Percentiles rank a stretch among this genome's conserved stretches.
Evolutionary conservation across 2,797 vertebrate species (phyloP).

Genomic region (Chaetophractus vellerosus): DNA sequence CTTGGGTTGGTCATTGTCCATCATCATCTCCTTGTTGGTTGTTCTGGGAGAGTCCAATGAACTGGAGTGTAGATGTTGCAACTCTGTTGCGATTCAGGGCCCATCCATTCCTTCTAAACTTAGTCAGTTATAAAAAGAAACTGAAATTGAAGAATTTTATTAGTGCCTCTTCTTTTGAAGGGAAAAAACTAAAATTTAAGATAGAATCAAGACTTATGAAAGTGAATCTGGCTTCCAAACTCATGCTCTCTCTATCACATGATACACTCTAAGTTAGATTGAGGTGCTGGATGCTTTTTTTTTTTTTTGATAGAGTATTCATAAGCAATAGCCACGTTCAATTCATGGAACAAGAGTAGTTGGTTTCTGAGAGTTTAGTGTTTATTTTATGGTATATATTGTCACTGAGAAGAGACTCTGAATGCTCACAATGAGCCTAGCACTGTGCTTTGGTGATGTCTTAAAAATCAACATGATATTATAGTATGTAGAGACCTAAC

Average conservation of each 20-base stretch:
- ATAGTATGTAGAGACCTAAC: not conserved
- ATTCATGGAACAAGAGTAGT: not conserved
- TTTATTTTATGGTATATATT: not conserved
- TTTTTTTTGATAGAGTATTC: not conserved
- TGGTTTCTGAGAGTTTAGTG: constrained; percentile 5
- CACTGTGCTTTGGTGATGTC: not conserved
- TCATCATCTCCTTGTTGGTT: too few species aligned
- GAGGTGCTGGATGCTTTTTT: not conserved
- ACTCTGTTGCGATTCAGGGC: not conserved
- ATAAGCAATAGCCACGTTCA: not conserved
- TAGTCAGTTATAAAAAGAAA: not conserved
- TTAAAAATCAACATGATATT: constrained; percentile 51
- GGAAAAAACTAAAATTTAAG: constrained; percentile 12
- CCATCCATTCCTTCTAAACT: not conserved
- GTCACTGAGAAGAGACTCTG: constrained; percentile 14
- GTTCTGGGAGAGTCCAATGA: too few species aligned
- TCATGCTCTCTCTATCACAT: not conserved
- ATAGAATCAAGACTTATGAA: not conserved
- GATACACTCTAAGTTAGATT: not conserved
- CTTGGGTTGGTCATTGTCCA: too few species aligned
- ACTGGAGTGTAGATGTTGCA: too few species aligned
- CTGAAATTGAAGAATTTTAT: not conserved
- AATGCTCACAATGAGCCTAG: not conserved
- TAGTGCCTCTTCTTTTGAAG: not conserved
- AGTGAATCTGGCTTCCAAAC: not conserved